Evolutionary conservation across 2,113 vertebrate species (phyloP).

Genomic region (Gymnorhina tibicen): DNA sequence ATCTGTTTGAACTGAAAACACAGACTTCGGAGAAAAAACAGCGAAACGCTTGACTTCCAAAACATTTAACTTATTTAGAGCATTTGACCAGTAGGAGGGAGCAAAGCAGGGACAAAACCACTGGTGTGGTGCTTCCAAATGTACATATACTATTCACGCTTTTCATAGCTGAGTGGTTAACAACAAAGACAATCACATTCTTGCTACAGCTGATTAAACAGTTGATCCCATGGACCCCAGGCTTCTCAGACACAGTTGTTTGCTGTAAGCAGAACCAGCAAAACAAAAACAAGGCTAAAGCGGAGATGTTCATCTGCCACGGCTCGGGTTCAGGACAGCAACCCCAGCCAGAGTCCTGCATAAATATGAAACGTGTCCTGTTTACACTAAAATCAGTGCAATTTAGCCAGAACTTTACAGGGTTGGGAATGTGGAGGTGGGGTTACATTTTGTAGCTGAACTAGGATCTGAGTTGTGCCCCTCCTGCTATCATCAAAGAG

Average conservation of each 20-base stretch:
- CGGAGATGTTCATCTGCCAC: not conserved
- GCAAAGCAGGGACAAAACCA: slow-evolving; percentile 41
- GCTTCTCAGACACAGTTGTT: slow-evolving; percentile 29
- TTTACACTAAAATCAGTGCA: not conserved
- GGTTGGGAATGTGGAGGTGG: not conserved
- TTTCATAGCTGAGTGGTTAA: slow-evolving; percentile 55
- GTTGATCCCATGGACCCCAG: slow-evolving; percentile 28
- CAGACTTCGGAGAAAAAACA: not conserved
- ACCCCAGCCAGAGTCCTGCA: not conserved
- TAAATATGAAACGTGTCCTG: slow-evolving; percentile 14
- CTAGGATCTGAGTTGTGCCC: not conserved
- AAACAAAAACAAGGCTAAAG: slow-evolving; percentile 54
- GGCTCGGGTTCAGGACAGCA: not conserved
- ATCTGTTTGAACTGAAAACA: slow-evolving; percentile 25
- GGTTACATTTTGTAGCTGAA: not conserved
- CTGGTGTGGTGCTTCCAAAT: not conserved
- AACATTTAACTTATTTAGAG: slow-evolving; percentile 49
- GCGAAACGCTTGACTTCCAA: not conserved
- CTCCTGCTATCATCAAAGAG: not conserved
- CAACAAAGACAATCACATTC: slow-evolving; percentile 62
- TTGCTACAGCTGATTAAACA: slow-evolving; percentile 66
- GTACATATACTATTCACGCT: slow-evolving; percentile 7
- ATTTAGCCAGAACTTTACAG: not conserved
- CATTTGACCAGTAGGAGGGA: slow-evolving; percentile 44
- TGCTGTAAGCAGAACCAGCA: slow-evolving; percentile 31